phyloP scores from a whole-genome alignment of 1,140 invertebrate genomes.

The Bombyx mandarina region DNA sequence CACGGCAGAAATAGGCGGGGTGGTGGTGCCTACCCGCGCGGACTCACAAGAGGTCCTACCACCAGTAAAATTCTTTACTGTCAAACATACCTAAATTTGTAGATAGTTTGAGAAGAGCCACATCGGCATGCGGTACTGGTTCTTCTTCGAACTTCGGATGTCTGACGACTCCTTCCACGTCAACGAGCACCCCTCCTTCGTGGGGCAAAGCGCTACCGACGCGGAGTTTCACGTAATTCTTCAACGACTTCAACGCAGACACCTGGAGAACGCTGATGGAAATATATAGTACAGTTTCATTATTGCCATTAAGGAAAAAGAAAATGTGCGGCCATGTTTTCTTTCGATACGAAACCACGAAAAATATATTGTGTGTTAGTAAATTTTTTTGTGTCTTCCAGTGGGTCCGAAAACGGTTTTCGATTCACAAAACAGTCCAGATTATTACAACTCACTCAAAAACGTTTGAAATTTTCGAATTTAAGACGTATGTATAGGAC shows the following conservation, averaged over 20 bases:
- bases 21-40: no score
- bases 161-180: constrained; percentile 45
- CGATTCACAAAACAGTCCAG: no score
- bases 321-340: not conserved
- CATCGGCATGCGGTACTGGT: constrained; percentile 56
- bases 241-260: constrained; percentile 40
- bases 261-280: constrained; percentile 46
- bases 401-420: no score
- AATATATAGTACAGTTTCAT: not conserved
- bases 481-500: no score
- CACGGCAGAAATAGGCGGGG: no score
- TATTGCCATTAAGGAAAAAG: not conserved
- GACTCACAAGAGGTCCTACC: no score
- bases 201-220: constrained; percentile 43
- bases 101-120: constrained; percentile 46
- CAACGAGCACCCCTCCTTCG: constrained; percentile 41
- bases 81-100: constrained; percentile 38
- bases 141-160: constrained; percentile 63
- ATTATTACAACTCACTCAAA: no score
- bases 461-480: no score
- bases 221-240: constrained; percentile 46
- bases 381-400: no score
- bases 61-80: no score
- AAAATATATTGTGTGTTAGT: no score
- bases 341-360: not conserved